Base-by-base conservation (phyloP, 2,113 vertebrate species). In the Lagenorhynchus albirostris region DNA sequence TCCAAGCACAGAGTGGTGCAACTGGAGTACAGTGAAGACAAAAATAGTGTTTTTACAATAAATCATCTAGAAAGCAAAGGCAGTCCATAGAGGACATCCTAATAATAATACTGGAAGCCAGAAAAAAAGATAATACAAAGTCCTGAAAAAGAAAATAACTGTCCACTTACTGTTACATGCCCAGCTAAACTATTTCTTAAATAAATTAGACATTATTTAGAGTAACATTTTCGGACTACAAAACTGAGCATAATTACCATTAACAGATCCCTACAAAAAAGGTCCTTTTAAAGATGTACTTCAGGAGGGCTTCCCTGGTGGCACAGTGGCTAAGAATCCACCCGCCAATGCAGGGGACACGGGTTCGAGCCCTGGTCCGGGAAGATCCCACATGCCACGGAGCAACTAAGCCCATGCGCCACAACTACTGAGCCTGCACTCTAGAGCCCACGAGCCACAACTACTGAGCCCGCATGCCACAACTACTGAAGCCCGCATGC, bases 41-140 rank as follows among this genome's bases (percentile, higher is more conserved):
- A 89, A 76, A 73, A 67, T 31, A 26, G 7, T 44, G 25, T 68
- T 92, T 84, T 85, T 62, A 53, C 58, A 79, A 83, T 68, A 93
- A 90, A 90, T 20, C 60, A 79, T 47, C 12, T 36, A 90, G 38
- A 96, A 95, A 95, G 36, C n/a, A 94, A 94, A 89, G 73, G 17
- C 41, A 89, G 29, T 11, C 20, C 44, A 36, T 7, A 76, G 12
- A 88, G 4, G 31, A 82, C 79, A 91, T 96, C 67, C 44, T 79
- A 67, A 94, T 60, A 86, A 86, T 21, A 82, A 58, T 79, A 87
- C 31, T 41, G 80, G 55, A 85, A 94, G 11, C 8, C 6, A n/a
- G 53, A 36, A 20, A 36, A 62, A 29, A 74, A 91, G 70, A 44
- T 18, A 47, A 81, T 70, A 44, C 36, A 90, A 95, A 79, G 67